Evolutionary conservation across 2,888 invertebrate species (phyloP).

Genomic region (Helobdella robusta): DNA sequence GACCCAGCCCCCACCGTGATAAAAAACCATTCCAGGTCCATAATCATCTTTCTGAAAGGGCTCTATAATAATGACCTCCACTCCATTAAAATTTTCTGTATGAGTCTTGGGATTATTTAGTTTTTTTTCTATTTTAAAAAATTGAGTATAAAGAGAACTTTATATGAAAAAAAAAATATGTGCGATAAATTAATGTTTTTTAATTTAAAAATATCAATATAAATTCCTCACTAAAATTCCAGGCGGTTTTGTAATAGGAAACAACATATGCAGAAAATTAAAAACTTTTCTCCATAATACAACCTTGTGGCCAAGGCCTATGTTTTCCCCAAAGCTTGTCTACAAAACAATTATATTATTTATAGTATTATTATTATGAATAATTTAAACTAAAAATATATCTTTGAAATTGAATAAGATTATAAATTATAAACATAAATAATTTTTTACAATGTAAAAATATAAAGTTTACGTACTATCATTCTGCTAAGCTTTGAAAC

Average conservation of each 20-base stretch:
- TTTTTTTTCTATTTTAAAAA: background rate
- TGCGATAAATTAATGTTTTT: background rate
- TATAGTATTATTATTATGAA: background rate
- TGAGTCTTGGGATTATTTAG: too few relatives aligned
- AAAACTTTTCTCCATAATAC: background rate
- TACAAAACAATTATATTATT: background rate
- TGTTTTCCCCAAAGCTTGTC: background rate
- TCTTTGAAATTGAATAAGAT: background rate
- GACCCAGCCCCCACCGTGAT: constrained; percentile 39
- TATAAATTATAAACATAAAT: background rate
- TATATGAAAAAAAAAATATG: background rate
- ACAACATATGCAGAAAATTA: too few relatives aligned
- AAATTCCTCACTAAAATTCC: background rate
- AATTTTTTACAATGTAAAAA: too few relatives aligned
- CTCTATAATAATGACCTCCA: constrained; percentile 35
- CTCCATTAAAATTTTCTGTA: constrained; percentile 28
- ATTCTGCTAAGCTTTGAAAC: background rate
- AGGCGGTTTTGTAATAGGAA: too few relatives aligned
- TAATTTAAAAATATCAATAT: background rate
- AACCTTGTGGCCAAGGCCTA: constrained; percentile 7
- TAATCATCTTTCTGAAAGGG: constrained; percentile 31
- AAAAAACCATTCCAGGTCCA: constrained; percentile 40
- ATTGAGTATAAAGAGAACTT: background rate
- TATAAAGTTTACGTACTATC: constrained; percentile 1
- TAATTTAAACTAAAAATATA: background rate